phyloP scores from a whole-genome alignment of 2,113 vertebrate genomes.

The Ciconia stormi region DNA sequence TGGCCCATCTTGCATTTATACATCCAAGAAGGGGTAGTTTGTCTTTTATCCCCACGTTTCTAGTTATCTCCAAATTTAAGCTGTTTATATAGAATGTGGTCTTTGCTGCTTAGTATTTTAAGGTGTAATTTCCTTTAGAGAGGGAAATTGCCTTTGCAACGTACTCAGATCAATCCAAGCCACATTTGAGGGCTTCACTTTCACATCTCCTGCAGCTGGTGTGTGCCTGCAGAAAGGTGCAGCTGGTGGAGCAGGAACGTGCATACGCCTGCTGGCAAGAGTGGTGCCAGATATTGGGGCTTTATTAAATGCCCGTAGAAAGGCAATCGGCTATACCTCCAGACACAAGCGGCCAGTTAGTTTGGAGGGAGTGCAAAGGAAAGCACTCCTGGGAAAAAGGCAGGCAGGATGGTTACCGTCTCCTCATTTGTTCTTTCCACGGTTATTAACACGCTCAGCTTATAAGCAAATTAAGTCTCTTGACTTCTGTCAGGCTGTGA shows the following conservation, averaged over 20 bases:
- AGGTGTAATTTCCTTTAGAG: neutral
- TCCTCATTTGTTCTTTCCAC: neutral
- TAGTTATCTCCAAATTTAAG: neutral
- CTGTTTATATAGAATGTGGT: neutral
- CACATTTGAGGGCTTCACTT: neutral
- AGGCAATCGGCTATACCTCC: neutral
- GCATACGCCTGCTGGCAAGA: neutral
- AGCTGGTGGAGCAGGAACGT: neutral
- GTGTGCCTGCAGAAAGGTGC: neutral
- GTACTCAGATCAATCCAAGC: neutral
- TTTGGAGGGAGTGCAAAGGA: neutral
- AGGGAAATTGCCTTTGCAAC: neutral
- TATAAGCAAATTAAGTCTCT: neutral
- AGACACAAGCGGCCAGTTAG: neutral
- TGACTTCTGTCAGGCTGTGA: neutral
- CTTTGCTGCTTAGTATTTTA: neutral
- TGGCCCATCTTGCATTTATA: neutral
- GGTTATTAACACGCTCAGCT: rapidly evolving
- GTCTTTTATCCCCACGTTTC: neutral
- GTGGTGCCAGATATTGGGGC: neutral
- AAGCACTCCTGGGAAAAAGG: neutral
- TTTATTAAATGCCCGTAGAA: neutral
- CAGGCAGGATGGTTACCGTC: neutral
- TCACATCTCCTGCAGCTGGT: neutral
- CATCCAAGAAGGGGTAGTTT: neutral